These are phyloP conservation scores for Gymnothorax reevesii DNA, from an alignment of 2,797 vertebrate species.

Conservation along the genomic window DNA sequence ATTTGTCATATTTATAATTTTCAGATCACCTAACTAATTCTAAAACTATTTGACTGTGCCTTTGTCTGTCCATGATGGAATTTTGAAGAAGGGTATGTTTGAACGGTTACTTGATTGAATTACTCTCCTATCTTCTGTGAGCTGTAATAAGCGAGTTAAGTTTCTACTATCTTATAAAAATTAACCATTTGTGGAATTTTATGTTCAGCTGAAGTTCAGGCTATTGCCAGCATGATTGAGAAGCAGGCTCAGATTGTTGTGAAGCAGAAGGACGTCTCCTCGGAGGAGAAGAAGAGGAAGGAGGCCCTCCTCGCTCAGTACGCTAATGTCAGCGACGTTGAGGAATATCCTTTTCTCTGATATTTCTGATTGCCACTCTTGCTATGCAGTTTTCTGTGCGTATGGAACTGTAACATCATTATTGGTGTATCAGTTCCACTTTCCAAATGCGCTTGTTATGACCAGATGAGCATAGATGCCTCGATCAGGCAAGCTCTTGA, in stretches of 20 bases:
- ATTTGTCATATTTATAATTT: no score
- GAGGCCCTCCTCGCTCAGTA: constrained; percentile 93
- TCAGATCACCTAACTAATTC: no score
- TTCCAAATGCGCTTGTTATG: neutral
- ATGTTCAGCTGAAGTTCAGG: constrained; percentile 83
- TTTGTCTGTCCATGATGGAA: neutral
- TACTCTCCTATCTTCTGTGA: neutral
- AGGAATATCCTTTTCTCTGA: constrained; percentile 92
- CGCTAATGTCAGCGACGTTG: constrained; percentile 89
- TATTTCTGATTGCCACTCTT: neutral
- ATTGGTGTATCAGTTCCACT: neutral
- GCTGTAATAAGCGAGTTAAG: neutral
- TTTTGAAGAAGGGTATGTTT: neutral
- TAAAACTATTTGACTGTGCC: no score
- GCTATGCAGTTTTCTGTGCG: neutral
- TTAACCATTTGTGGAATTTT: constrained; percentile 19
- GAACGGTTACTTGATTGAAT: neutral
- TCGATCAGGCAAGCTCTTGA: neutral
- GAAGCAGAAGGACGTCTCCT: constrained; percentile 84
- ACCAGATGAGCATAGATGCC: neutral
- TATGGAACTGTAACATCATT: neutral
- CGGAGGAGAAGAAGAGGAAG: constrained; percentile 84
- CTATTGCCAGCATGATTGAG: constrained; percentile 92
- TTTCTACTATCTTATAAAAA: neutral
- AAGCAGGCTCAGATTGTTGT: constrained; percentile 97